Conservation (phyloP, 2,113 vertebrate genomes). For the Engraulis encrasicolus region DNA sequence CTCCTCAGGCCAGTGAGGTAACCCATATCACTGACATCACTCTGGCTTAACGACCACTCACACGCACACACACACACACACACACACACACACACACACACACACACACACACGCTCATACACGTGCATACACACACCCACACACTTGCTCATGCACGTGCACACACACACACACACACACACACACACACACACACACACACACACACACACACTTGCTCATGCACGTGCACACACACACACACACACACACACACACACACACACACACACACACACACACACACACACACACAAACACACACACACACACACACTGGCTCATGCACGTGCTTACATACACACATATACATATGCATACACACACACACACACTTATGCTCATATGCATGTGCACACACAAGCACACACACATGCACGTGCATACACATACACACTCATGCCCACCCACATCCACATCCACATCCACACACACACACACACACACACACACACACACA, state of each 20-base stretch:
- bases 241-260: background rate
- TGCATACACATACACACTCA: background rate
- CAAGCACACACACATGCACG: too few relatives aligned
- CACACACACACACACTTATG: background rate
- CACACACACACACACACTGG: too few relatives aligned
- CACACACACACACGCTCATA: background rate
- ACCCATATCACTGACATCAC: constrained; percentile 21
- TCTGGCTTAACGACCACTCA: background rate
- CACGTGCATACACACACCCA: background rate
- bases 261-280: background rate
- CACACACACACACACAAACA: background rate
- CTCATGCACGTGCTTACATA: too few relatives aligned
- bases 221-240: too few relatives aligned
- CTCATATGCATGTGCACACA: too few relatives aligned
- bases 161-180: background rate
- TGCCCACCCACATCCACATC: background rate
- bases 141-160: too few relatives aligned
- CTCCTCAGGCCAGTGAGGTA: background rate
- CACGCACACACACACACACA: background rate
- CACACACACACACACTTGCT: too few relatives aligned
- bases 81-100: background rate
- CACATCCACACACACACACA: background rate
- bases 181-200: background rate
- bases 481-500: background rate
- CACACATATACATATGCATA: background rate